phyloP scores from a whole-genome alignment of 2,888 invertebrate genomes.

The Camptogramma bilineatum region DNA sequence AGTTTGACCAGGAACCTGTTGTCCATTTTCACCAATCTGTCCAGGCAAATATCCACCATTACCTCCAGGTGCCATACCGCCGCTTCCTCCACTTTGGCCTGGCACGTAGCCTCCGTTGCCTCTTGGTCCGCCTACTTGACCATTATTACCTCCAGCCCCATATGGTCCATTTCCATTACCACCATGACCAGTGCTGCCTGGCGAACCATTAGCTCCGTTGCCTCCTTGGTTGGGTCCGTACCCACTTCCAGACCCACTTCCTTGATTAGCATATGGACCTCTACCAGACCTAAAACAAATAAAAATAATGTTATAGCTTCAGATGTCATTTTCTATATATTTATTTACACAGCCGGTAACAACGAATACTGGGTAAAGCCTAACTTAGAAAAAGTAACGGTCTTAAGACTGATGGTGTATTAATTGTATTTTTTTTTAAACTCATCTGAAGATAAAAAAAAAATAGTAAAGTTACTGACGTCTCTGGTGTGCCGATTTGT shows the following conservation, averaged over 20 bases:
- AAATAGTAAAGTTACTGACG: conserved; percentile 47
- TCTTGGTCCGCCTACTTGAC: conserved; percentile 29
- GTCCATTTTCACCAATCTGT: conserved; percentile 24
- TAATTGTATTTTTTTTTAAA: too few relatives aligned
- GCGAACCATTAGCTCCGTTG: conserved; percentile 13
- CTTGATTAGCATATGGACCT: conserved; percentile 36
- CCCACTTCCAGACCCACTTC: conserved; percentile 27
- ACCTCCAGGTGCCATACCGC: conserved; percentile 6
- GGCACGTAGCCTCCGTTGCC: conserved; percentile 27
- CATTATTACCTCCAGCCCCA: background rate
- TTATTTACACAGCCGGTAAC: background rate
- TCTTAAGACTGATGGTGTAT: too few relatives aligned
- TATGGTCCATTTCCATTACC: conserved; percentile 16
- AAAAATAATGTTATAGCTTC: background rate
- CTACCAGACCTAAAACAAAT: conserved; percentile 42
- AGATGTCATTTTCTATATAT: too few relatives aligned
- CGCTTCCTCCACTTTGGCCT: conserved; percentile 27
- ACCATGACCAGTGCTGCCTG: conserved; percentile 8
- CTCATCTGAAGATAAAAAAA: too few relatives aligned
- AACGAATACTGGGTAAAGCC: background rate
- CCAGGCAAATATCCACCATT: conserved; percentile 35
- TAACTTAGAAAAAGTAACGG: too few relatives aligned
- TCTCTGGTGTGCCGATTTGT: conserved; percentile 34
- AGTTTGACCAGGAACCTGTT: conserved; percentile 30
- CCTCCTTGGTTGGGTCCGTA: conserved; percentile 21